These are phyloP conservation scores for Chloebia gouldiae DNA, from an alignment of 2,113 vertebrate genomes.

Conservation along the genomic window DNA sequence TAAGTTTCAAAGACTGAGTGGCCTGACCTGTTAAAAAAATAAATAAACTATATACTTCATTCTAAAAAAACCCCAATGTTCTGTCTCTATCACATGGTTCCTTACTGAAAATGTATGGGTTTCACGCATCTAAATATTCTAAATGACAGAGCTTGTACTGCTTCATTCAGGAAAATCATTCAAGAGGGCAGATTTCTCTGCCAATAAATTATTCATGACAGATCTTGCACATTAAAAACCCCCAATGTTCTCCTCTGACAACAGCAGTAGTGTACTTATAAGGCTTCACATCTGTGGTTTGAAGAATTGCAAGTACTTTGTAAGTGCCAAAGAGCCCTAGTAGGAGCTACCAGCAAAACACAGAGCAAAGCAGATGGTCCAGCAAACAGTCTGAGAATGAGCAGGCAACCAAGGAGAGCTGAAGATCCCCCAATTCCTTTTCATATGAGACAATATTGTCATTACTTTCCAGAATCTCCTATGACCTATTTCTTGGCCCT, in stretches of 20 bases:
- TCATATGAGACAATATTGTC: neutral
- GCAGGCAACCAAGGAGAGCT: neutral
- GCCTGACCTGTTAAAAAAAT: neutral
- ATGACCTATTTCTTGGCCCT: neutral
- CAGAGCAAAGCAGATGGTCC: neutral
- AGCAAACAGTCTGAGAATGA: neutral
- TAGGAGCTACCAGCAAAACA: neutral
- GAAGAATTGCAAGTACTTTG: neutral
- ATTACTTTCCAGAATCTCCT: neutral
- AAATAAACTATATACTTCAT: neutral
- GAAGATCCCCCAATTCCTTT: neutral
- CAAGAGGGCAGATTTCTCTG: neutral
- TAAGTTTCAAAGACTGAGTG: neutral
- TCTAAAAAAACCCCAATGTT: rapidly evolving
- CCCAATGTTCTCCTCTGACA: neutral
- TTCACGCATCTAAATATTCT: neutral
- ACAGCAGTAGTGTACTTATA: neutral
- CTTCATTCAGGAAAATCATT: neutral
- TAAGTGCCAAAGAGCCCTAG: neutral
- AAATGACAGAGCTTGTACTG: neutral
- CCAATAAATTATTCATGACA: neutral
- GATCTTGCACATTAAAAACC: neutral
- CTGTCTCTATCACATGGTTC: neutral
- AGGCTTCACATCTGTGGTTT: neutral
- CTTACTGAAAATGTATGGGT: neutral